phyloP scores from a whole-genome alignment of 2,888 invertebrate species.

The Scaptodrosophila latifasciaeformis region DNA sequence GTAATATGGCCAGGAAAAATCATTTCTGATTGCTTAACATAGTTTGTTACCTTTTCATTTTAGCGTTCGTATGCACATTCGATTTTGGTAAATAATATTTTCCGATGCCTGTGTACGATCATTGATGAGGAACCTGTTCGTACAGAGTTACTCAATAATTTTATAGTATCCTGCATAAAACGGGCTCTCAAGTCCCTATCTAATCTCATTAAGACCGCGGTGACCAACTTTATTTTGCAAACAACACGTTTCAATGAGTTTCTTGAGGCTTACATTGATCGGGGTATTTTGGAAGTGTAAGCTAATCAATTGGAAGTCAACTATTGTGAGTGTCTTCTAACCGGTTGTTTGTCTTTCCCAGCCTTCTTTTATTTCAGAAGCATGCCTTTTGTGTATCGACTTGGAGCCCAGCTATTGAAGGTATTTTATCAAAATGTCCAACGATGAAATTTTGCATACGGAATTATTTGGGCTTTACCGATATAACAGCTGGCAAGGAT shows the following conservation, averaged over 20 bases:
- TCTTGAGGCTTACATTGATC: slow-evolving; percentile 58
- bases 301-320: background rate
- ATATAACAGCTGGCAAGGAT: slow-evolving; percentile 76
- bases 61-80: slow-evolving; percentile 55
- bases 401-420: slow-evolving; percentile 80
- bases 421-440: slow-evolving; percentile 78
- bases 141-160: slow-evolving; percentile 35
- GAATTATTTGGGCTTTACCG: slow-evolving; percentile 79
- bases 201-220: slow-evolving; percentile 64
- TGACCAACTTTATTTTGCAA: slow-evolving; percentile 70
- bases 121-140: slow-evolving; percentile 56
- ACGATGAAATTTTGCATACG: slow-evolving; percentile 81
- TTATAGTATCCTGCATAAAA: slow-evolving; percentile 57
- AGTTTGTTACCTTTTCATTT: background rate
- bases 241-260: slow-evolving; percentile 63
- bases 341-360: slow-evolving; percentile 17
- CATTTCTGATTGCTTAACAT: background rate
- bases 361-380: slow-evolving; percentile 61
- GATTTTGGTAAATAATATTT: slow-evolving; percentile 61
- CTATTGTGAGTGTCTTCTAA: background rate
- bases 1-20: slow-evolving; percentile 25
- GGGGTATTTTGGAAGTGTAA: slow-evolving; percentile 67
- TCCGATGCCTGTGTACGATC: slow-evolving; percentile 67
- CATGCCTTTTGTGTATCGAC: slow-evolving; percentile 75
- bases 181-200: slow-evolving; percentile 62